Percentiles rank a stretch among this genome's conserved stretches.
These are phyloP conservation scores for Pachypeltis micranthus DNA, from an alignment of 1,140 invertebrate species.

Conservation along the genomic window DNA sequence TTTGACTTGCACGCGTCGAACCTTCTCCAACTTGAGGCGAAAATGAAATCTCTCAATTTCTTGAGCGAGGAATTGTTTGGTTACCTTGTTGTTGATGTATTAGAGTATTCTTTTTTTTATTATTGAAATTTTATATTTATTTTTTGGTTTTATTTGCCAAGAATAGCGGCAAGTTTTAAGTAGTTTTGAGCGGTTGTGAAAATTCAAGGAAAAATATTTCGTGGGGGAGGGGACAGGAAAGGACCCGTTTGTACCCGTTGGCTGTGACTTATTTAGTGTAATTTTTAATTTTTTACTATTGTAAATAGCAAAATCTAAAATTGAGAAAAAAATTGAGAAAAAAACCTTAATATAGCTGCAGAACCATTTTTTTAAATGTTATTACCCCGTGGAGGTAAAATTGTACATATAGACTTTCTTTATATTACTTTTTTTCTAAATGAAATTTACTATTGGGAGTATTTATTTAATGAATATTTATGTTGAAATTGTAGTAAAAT, in stretches of 20 bases:
- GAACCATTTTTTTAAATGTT: no score
- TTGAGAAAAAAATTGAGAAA: neutral
- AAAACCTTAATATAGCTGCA: neutral
- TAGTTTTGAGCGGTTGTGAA: neutral
- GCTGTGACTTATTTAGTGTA: slow-evolving; percentile 7
- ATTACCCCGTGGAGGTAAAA: no score
- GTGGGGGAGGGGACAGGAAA: neutral
- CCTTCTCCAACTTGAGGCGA: no score
- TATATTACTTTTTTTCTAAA: neutral
- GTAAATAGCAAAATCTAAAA: no score
- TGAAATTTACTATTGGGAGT: neutral
- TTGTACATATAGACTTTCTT: neutral
- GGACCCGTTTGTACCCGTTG: slow-evolving; percentile 6
- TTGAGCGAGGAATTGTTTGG: no score
- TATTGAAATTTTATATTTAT: no score
- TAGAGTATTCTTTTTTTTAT: neutral
- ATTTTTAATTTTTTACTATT: slow-evolving; percentile 5
- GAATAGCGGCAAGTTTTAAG: neutral
- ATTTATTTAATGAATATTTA: neutral
- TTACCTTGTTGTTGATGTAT: no score
- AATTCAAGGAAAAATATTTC: neutral
- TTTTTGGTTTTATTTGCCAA: neutral
- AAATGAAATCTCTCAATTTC: no score
- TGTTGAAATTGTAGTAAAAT: no score
- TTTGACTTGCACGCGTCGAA: no score